Evolutionary conservation across 2,888 invertebrate genomes (phyloP).

Genomic region (Epiblema foenella): DNA sequence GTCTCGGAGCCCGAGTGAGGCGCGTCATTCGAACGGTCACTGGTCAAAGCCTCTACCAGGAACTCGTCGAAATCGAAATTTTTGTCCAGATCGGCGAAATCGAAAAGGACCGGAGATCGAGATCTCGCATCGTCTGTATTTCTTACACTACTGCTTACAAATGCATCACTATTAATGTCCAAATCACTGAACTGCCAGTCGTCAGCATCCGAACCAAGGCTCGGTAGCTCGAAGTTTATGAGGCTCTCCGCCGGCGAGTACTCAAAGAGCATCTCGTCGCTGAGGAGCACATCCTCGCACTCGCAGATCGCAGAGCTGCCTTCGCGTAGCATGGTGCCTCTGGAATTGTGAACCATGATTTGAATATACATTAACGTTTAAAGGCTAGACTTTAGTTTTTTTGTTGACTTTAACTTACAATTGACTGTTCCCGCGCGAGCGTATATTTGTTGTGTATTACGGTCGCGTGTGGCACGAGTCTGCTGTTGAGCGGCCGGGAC

Average conservation of each 20-base stretch:
- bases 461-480: constrained; percentile 40
- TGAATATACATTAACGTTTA: background rate
- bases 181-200: constrained; percentile 75
- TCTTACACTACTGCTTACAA: constrained; percentile 68
- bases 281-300: constrained; percentile 70
- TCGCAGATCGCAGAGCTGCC: constrained; percentile 64
- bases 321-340: constrained; percentile 71
- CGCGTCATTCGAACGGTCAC: constrained; percentile 66
- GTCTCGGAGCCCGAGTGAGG: constrained; percentile 61
- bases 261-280: constrained; percentile 74
- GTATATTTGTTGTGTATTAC: background rate
- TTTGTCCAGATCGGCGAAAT: constrained; percentile 75
- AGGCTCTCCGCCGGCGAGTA: constrained; percentile 78
- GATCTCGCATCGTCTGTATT: constrained; percentile 63
- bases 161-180: constrained; percentile 73
- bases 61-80: constrained; percentile 73
- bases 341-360: constrained; percentile 51
- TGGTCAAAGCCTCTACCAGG: constrained; percentile 69
- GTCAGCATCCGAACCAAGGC: constrained; percentile 61
- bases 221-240: constrained; percentile 77
- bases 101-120: constrained; percentile 66
- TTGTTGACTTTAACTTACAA: constrained; percentile 37
- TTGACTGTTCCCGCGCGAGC: constrained; percentile 40
- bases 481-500: constrained; percentile 66
- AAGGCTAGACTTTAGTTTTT: background rate